Evolutionary conservation across 2,113 vertebrate genomes (phyloP).

Genomic region (Embiotoca jacksoni): DNA sequence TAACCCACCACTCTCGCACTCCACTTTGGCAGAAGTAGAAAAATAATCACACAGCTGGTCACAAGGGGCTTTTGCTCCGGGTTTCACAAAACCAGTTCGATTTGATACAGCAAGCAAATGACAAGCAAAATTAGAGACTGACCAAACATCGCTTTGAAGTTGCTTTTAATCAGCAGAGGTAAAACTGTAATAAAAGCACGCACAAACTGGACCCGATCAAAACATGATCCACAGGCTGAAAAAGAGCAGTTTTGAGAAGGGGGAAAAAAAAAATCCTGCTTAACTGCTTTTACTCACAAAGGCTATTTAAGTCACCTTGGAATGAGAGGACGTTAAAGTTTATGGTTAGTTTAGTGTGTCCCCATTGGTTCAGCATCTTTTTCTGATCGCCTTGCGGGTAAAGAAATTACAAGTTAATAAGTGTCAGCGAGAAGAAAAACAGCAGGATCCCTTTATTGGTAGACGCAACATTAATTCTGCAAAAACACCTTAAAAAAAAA

Average conservation of each 20-base stretch:
- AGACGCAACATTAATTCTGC: neutral
- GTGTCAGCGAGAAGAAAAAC: slow-evolving; percentile 13
- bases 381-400: slow-evolving; percentile 17
- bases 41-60: slow-evolving; percentile 31
- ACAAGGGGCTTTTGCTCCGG: neutral
- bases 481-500: neutral
- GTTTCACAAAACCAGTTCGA: slow-evolving; percentile 6
- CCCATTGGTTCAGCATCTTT: slow-evolving; percentile 12
- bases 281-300: neutral
- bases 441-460: neutral
- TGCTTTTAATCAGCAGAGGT: slow-evolving; percentile 21
- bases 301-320: neutral
- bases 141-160: slow-evolving; percentile 17
- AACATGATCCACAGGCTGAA: slow-evolving; percentile 23
- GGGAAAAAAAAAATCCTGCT: neutral
- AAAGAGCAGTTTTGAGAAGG: neutral
- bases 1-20: neutral
- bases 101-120: slow-evolving; percentile 4
- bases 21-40: slow-evolving; percentile 8
- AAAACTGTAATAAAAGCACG: slow-evolving; percentile 44
- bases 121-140: neutral
- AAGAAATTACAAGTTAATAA: slow-evolving; percentile 17
- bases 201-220: neutral
- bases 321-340: slow-evolving; percentile 36
- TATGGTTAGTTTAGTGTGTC: neutral